phyloP scores from a whole-genome alignment of 2,797 vertebrate genomes.

The Pipistrellus pipistrellus region DNA sequence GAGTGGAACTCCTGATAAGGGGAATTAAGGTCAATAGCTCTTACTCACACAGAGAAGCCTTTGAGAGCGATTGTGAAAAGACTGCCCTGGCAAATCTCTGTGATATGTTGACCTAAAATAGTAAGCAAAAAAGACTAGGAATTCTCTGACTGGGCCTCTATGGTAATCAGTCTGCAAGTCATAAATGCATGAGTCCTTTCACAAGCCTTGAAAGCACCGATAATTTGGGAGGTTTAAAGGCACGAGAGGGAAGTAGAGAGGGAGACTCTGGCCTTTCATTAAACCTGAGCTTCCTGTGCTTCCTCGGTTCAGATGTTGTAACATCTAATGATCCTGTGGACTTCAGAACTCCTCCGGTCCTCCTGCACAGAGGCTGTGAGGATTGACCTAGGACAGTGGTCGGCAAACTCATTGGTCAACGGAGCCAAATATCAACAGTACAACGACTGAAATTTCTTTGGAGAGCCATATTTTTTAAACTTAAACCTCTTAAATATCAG shows the following conservation, averaged over 20 bases:
- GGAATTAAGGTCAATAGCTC: constrained; percentile 67
- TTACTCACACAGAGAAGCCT: constrained; percentile 77
- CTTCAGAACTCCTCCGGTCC: neutral
- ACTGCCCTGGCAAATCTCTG: constrained; percentile 5
- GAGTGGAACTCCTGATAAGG: constrained; percentile 2
- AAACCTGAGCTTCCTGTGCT: neutral
- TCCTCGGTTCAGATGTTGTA: neutral
- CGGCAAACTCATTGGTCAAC: too few relatives aligned
- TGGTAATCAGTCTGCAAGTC: constrained; percentile 26
- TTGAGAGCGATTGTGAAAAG: constrained; percentile 67
- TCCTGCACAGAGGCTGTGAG: neutral
- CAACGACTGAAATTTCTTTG: too few relatives aligned
- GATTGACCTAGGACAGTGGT: neutral
- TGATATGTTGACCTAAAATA: constrained; percentile 67
- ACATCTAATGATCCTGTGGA: neutral
- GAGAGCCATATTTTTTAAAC: too few relatives aligned
- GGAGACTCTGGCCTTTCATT: neutral
- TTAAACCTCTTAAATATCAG: too few relatives aligned
- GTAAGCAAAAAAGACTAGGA: constrained; percentile 59
- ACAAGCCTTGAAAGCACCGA: constrained; percentile 47
- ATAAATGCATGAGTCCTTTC: constrained; percentile 33
- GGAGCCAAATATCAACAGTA: too few relatives aligned
- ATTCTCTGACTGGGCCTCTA: constrained; percentile 41
- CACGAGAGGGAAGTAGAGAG: neutral
- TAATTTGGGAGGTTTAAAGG: neutral